Conservation (phyloP, 2,113 vertebrate species). For the Neotoma lepida region DNA sequence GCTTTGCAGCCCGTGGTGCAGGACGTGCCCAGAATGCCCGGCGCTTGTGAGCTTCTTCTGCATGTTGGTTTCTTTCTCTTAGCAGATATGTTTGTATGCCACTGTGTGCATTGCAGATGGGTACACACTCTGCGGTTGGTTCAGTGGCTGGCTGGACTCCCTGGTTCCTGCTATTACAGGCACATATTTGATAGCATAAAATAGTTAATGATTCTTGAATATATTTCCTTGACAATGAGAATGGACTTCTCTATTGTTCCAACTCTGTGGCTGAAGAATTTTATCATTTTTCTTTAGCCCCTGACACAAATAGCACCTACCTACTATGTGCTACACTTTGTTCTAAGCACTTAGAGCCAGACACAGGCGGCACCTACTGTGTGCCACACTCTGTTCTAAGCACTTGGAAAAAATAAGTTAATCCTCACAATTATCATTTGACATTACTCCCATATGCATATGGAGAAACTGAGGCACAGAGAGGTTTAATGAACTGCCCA, state of each 20-base stretch:
- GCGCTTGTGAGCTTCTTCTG: neutral
- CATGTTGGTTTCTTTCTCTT: neutral
- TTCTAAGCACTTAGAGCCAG: neutral
- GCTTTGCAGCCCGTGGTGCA: neutral
- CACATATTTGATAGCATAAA: too few species aligned
- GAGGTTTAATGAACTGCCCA: neutral
- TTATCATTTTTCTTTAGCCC: neutral
- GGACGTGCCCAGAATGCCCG: neutral
- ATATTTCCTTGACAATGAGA: neutral
- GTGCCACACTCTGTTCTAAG: neutral
- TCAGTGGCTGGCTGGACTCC: neutral
- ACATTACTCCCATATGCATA: too few species aligned
- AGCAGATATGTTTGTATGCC: too few species aligned
- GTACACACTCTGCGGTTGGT: fast-evolving
- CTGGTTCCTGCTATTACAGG: neutral
- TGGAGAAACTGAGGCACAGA: neutral
- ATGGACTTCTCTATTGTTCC: neutral
- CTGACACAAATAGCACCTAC: neutral
- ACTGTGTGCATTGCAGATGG: too few species aligned
- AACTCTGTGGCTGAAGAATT: neutral
- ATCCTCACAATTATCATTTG: neutral
- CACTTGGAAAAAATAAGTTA: neutral
- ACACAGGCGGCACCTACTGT: neutral
- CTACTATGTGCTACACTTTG: neutral
- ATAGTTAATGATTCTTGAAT: neutral